Conservation (phyloP, 2,797 vertebrate species). For the Cuniculus paca region DNA sequence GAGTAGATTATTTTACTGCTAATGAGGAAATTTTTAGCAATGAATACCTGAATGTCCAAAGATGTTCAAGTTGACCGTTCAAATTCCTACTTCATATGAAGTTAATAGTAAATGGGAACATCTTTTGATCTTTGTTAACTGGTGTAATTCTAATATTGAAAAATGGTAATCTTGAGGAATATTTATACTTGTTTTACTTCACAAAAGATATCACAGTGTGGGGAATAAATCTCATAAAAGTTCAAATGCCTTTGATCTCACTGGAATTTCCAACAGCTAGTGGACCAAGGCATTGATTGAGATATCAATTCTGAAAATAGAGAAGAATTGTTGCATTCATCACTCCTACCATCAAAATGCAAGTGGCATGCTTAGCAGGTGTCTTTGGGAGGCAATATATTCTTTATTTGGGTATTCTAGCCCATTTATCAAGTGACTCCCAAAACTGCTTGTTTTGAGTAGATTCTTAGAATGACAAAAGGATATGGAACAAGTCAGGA, state of each 20-base stretch:
- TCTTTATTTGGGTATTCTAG: not conserved
- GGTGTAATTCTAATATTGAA: constrained; percentile 25
- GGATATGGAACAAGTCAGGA: not conserved
- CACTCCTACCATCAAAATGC: not conserved
- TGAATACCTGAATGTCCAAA: not conserved
- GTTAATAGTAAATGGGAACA: not conserved
- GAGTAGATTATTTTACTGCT: not conserved
- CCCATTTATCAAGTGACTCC: not conserved
- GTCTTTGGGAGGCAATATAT: not conserved
- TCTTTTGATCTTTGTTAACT: constrained; percentile 27
- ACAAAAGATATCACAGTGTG: not conserved
- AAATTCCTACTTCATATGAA: not conserved
- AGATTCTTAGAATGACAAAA: no score
- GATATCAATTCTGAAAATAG: not conserved
- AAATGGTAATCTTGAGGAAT: not conserved
- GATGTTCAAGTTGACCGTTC: not conserved
- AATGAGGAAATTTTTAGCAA: not conserved
- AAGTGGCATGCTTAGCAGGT: not conserved
- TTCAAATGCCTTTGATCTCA: not conserved
- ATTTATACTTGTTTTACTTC: not conserved
- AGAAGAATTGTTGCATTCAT: not conserved
- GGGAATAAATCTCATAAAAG: not conserved
- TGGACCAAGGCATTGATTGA: not conserved
- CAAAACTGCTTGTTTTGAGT: not conserved
- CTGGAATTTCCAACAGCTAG: not conserved